Evolutionary conservation across 2,113 vertebrate species (phyloP), one percentile per base, ranked within the genome.

Genomic region (Mirza zaza): DNA sequence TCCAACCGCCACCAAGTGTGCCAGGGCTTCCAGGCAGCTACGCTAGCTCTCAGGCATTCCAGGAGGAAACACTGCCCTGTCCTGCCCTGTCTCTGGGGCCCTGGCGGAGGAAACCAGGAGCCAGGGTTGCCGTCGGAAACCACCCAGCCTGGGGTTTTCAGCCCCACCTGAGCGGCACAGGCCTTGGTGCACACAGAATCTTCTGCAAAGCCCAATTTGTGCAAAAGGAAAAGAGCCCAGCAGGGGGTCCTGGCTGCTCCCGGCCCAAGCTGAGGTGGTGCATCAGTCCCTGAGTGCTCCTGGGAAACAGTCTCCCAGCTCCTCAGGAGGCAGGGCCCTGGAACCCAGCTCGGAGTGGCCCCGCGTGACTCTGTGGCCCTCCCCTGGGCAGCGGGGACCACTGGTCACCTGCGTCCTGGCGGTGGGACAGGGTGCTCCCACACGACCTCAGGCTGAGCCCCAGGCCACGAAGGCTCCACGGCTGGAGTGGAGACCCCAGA

Each of bases 331-430:
- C 4, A 0, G 25, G 23, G 36, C 71, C 50, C 9, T 0, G 34
- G 42, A 3, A 25, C 2, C 36, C 5, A 27, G 5, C 15, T 5
- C n/a, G 0, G 0, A 9, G n/a, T 36, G 20, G 18, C 1, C 4
- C 23, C 20, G 0, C 8, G n/a, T 8, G 34, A 21, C 2, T 48
- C 50, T 4, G 0, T 15, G 0, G 25, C 1, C 14, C 27, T 8
- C 42, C 20, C 11, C 55, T 1, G 55, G 45, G 14, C 32, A 17
- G 15, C 23, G 1, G 23, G 23, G 32, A 17, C 10, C n/a, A 7
- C 25, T 0, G 8, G 42, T 13, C 15, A 7, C 18, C 89, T 63
- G 17, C 36, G 11, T 59, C 52, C 32, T 25, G 12, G 63, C n/a
- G 1, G 29, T 8, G 15, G 34, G 15, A 48, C 6, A 1, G 29